These are phyloP conservation scores for Dorcus parallelipipedus DNA, from an alignment of 2,888 invertebrate genomes.

Conservation along the genomic window DNA sequence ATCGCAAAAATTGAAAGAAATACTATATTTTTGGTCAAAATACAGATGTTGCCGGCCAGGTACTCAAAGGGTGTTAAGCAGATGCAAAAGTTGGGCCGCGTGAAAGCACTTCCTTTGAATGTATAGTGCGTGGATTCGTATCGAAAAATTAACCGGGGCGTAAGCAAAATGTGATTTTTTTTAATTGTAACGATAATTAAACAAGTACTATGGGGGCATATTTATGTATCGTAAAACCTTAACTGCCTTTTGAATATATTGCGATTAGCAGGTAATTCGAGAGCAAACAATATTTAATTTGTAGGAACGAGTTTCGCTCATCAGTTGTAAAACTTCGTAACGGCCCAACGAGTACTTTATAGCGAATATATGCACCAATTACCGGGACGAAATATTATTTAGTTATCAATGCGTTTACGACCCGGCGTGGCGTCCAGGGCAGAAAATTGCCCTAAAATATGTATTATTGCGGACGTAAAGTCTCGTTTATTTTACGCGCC, in stretches of 20 bases:
- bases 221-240: too few species aligned
- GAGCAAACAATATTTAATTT: too few species aligned
- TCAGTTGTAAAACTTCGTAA: not conserved
- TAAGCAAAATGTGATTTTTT: too few species aligned
- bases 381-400: not conserved
- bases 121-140: not conserved
- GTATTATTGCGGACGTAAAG: not conserved
- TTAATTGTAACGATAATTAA: too few species aligned
- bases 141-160: too few species aligned
- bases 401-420: not conserved
- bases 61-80: constrained; percentile 29
- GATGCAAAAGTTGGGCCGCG: constrained; percentile 18
- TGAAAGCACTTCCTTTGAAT: constrained; percentile 10
- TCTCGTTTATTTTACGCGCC: too few species aligned
- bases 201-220: too few species aligned
- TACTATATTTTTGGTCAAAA: constrained; percentile 39
- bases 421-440: not conserved
- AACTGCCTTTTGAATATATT: too few species aligned
- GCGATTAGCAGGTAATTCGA: too few species aligned
- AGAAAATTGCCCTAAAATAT: not conserved
- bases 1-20: constrained; percentile 37
- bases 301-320: too few species aligned
- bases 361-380: not conserved
- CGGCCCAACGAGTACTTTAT: not conserved
- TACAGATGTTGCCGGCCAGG: constrained; percentile 35